Conservation (phyloP, 2,113 vertebrate genomes). For the Ammodytes dubius region DNA sequence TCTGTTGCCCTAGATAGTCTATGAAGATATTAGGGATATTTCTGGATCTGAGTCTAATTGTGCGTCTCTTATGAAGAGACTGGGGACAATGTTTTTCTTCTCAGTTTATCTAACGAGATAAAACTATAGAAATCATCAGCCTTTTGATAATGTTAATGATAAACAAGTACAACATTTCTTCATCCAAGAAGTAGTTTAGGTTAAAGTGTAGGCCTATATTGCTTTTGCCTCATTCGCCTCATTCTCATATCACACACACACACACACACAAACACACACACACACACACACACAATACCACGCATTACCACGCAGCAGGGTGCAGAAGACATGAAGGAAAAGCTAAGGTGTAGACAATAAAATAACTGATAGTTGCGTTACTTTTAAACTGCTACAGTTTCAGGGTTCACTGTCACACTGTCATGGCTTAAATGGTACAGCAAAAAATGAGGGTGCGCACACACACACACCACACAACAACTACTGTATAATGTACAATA, state of each 20-base stretch:
- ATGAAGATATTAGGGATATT: constrained; percentile 20
- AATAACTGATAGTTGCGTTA: not conserved
- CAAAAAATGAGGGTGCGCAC: not conserved
- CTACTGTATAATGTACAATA: not conserved
- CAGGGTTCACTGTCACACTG: not conserved
- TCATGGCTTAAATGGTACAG: not conserved
- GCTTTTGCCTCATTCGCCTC: too few relatives aligned
- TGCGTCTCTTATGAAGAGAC: not conserved
- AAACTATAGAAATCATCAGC: not conserved
- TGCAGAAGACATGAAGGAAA: not conserved
- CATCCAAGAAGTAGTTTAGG: too few relatives aligned
- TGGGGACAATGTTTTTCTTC: not conserved
- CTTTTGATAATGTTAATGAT: not conserved
- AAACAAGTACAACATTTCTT: too few relatives aligned
- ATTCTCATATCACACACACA: too few relatives aligned
- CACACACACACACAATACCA: too few relatives aligned
- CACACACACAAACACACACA: too few relatives aligned
- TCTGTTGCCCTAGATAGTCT: constrained; percentile 12
- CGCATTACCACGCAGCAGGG: too few relatives aligned
- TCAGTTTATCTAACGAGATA: not conserved
- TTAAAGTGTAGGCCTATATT: too few relatives aligned
- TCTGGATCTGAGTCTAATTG: constrained; percentile 37
- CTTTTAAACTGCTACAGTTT: not conserved
- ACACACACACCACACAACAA: constrained; percentile 10
- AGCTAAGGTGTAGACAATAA: not conserved